A percentile compares a stretch with the other conserved stretches of the same genome.
These are phyloP conservation scores for Nudaria mundana DNA, from an alignment of 2,888 invertebrate species.

Conservation along the genomic window DNA sequence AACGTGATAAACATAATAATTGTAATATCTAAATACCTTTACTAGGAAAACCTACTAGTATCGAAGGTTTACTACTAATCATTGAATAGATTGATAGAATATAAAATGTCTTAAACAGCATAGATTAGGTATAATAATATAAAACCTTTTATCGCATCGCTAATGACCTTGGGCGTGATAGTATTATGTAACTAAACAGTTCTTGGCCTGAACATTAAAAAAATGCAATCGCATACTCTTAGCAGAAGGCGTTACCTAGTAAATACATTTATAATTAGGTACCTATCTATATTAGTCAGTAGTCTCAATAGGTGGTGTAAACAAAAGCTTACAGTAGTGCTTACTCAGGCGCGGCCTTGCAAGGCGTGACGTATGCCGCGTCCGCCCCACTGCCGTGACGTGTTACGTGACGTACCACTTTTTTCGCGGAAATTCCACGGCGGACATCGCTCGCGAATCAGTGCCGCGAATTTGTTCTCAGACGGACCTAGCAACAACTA, in stretches of 20 bases:
- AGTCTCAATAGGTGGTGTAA: slow-evolving; percentile 28
- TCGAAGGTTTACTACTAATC: slow-evolving; percentile 25
- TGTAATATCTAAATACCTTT: slow-evolving; percentile 17
- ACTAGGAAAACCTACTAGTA: slow-evolving; percentile 30
- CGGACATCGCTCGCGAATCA: slow-evolving; percentile 56
- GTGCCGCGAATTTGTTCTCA: slow-evolving; percentile 27
- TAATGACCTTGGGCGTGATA: too few relatives aligned
- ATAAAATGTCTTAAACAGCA: slow-evolving; percentile 14
- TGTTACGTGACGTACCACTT: slow-evolving; percentile 66
- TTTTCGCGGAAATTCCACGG: slow-evolving; percentile 77
- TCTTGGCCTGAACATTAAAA: too few relatives aligned
- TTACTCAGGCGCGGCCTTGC: slow-evolving; percentile 59
- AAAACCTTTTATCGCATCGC: slow-evolving; percentile 17
- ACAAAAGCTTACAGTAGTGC: slow-evolving; percentile 43
- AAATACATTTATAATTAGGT: too few relatives aligned
- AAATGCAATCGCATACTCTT: too few relatives aligned
- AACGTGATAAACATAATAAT: slow-evolving; percentile 40
- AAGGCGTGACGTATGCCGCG: slow-evolving; percentile 54
- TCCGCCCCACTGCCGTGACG: slow-evolving; percentile 45
- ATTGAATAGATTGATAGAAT: slow-evolving; percentile 11
- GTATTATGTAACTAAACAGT: too few relatives aligned
- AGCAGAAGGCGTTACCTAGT: too few relatives aligned
- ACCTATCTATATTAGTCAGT: slow-evolving; percentile 39
- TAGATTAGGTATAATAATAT: too few relatives aligned
- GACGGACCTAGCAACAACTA: slow-evolving; percentile 19